Conservation (phyloP, 2,113 vertebrate genomes). For the Nicator chloris region DNA sequence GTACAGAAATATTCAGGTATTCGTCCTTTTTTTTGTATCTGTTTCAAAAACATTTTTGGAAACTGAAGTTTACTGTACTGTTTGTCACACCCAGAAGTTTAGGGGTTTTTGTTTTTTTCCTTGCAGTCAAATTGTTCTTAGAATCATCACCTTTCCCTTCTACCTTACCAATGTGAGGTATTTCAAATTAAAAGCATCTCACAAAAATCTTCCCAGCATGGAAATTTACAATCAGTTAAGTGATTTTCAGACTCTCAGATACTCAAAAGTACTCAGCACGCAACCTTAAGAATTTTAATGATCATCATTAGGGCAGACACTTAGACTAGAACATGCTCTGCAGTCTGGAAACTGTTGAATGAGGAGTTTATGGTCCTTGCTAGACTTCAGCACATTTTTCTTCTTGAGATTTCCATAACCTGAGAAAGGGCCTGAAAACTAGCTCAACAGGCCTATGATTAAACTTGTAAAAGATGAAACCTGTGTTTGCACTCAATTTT, state of each 20-base stretch:
- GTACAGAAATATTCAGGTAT: too few relatives aligned
- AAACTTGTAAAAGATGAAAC: neutral
- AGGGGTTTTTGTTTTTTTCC: neutral
- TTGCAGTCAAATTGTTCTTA: neutral
- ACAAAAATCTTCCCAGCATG: neutral
- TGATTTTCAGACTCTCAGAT: neutral
- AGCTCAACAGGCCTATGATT: neutral
- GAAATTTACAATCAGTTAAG: slow-evolving; percentile 14
- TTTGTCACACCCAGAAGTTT: neutral
- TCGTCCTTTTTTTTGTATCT: too few relatives aligned
- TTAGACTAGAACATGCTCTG: neutral
- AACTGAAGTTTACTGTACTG: neutral
- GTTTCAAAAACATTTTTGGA: neutral
- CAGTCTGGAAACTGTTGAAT: neutral
- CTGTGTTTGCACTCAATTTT: neutral
- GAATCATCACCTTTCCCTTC: neutral
- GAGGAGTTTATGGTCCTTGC: neutral
- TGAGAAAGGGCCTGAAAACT: neutral
- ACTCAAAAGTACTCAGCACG: neutral
- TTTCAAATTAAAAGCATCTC: slow-evolving; percentile 3
- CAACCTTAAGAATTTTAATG: slow-evolving; percentile 6
- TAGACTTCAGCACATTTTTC: neutral
- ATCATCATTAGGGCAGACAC: neutral
- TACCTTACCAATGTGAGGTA: neutral
- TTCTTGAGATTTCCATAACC: neutral